Percentiles rank a stretch among this genome's conserved stretches.
Conservation (phyloP, 2,113 vertebrate genomes). For the Nematolebias whitei region DNA sequence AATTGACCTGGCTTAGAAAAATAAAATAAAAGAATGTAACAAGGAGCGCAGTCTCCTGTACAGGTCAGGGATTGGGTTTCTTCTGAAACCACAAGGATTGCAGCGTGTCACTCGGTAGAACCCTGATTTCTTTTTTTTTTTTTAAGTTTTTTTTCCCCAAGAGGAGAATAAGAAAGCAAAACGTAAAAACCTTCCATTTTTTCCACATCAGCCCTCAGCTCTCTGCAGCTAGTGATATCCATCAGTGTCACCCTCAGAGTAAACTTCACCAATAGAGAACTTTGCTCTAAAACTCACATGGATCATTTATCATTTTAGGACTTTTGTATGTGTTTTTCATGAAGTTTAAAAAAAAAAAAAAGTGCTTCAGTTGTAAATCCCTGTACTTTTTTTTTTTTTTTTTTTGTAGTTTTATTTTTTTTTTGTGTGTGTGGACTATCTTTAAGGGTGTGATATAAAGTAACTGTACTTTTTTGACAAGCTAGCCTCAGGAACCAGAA, state of each 20-base stretch:
- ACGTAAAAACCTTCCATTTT: conserved; percentile 25
- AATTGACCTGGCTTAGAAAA: conserved; percentile 70
- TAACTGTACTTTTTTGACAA: no score
- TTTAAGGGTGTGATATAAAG: no score
- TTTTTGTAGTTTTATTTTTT: not conserved
- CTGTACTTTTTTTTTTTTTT: not conserved
- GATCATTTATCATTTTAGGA: conserved; percentile 11
- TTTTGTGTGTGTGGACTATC: not conserved
- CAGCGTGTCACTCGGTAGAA: conserved; percentile 26
- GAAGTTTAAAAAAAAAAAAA: not conserved
- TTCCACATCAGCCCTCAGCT: conserved; percentile 9
- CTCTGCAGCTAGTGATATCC: conserved; percentile 15
- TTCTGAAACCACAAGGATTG: conserved; percentile 28
- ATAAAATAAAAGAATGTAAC: conserved; percentile 61
- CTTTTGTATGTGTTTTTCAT: not conserved
- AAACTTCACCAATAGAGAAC: conserved; percentile 32
- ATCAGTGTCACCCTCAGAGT: conserved; percentile 40
- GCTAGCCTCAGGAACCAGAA: no score
- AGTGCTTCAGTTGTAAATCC: not conserved
- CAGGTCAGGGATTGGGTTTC: conserved; percentile 44
- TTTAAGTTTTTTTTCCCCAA: conserved; percentile 34
- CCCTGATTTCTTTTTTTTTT: conserved; percentile 1
- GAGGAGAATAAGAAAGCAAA: conserved; percentile 1
- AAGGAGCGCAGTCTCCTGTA: conserved; percentile 39
- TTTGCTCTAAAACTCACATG: not conserved